phyloP scores from a whole-genome alignment of 2,113 vertebrate genomes.

The Isurus oxyrinchus region DNA sequence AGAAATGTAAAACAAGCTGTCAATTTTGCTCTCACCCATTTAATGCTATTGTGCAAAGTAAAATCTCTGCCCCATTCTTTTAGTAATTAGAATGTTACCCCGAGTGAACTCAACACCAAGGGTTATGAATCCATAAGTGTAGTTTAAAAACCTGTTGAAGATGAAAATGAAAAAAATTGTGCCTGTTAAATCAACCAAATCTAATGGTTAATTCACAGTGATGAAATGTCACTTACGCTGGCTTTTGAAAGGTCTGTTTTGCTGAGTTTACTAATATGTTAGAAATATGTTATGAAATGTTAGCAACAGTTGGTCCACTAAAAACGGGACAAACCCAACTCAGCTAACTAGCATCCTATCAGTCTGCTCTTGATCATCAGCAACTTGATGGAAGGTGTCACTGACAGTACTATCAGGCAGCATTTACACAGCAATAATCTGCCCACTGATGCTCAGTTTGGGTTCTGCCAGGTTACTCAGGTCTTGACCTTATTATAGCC shows the following conservation, averaged over 20 bases:
- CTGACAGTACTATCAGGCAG: no score
- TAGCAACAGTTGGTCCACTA: background rate
- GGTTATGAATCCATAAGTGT: background rate
- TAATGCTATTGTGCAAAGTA: background rate
- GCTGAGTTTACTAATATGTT: background rate
- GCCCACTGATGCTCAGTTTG: no score
- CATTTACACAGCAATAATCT: no score
- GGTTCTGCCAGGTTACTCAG: no score
- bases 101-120: background rate
- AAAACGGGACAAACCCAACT: no score
- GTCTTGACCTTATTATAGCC: no score
- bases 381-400: no score
- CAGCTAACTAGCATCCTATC: no score
- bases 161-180: background rate
- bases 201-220: background rate
- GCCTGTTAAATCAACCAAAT: background rate
- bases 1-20: background rate
- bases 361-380: no score
- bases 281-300: background rate
- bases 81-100: background rate
- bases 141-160: background rate
- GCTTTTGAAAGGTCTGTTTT: background rate
- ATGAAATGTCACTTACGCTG: background rate
- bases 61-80: background rate
- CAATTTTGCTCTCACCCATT: background rate